Evolutionary conservation across 2,113 vertebrate genomes (phyloP).

Genomic region (sheep (Ovis aries)): DNA sequence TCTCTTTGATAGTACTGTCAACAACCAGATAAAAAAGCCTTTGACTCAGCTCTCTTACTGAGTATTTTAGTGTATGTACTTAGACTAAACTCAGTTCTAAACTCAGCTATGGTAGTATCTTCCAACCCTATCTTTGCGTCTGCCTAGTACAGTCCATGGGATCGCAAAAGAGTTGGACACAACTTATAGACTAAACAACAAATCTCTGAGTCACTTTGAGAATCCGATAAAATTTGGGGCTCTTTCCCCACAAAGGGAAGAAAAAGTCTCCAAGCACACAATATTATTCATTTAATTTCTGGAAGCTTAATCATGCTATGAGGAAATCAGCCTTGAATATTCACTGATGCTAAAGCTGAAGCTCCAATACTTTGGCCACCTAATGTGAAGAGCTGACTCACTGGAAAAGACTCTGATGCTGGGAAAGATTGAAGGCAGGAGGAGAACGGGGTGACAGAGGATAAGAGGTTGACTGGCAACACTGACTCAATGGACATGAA

Average conservation of each 20-base stretch:
- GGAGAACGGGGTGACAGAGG: neutral
- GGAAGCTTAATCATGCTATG: neutral
- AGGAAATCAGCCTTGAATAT: neutral
- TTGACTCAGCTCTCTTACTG: neutral
- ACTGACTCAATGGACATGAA: neutral
- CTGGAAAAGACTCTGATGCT: neutral
- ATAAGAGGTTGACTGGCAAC: neutral
- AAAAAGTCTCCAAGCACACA: neutral
- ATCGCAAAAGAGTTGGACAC: neutral
- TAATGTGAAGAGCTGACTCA: neutral
- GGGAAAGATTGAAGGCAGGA: neutral
- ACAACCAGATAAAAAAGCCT: neutral
- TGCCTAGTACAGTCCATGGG: neutral
- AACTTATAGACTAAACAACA: neutral
- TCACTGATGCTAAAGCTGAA: neutral
- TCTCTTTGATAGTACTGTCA: neutral
- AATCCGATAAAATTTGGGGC: neutral
- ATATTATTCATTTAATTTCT: neutral
- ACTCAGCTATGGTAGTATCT: neutral
- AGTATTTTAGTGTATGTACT: neutral
- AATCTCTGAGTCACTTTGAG: neutral
- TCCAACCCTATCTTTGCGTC: neutral
- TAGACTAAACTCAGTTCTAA: neutral
- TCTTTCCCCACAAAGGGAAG: neutral
- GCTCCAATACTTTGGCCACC: neutral